Evolutionary conservation across 2,113 vertebrate genomes (phyloP), one percentile per base, ranked within the genome.

Genomic region (Microtus richardsoni): DNA sequence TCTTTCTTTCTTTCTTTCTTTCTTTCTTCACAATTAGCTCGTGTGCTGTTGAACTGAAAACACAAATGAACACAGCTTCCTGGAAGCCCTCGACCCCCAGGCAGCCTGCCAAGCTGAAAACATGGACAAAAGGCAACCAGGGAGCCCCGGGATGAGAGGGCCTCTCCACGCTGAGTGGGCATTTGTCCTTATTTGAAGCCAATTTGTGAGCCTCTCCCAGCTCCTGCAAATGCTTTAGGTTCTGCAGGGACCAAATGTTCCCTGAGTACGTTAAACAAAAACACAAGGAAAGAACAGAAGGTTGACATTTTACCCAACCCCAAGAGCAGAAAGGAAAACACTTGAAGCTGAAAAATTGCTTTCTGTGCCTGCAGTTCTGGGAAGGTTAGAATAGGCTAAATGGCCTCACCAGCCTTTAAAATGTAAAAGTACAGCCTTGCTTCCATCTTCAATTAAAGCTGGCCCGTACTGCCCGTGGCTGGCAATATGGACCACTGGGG

Each of bases 181-280:
- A 54, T 89, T 90, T 26, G 5, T 88, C 60, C 88, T 77, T 80
- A 36, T 80, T 92, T 75, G 77, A 92, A 91, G 62, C 60, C 94
- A 87, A 96, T 74, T 84, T 96, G 62, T 91, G 64, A 91, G 49
- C 64, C 21, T 78, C 70, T 73, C 28, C 62, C 7, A 68, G 33
- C 28, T 44, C 58, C 33, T 89, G 79, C 70, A 96, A 97, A 93
- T 87, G 75, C 36, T 91, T 93, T 91, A 66, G 21, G 75, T 93
- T 91, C 62, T 91, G 74, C 47, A 60, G 91, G 92, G 88, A 94
- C 91, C 70, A 95, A 93, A 91, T 91, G 41, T 96, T 94, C 92
- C n/a, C 87, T 33, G 30, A 91, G 49, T 19, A 36, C 33, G 79
- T 88, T 88, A 96, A 96, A 96, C 78, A 92, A 85, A 96, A 93